phyloP scores from a whole-genome alignment of 2,888 invertebrate genomes.

The Diaphora mendica region DNA sequence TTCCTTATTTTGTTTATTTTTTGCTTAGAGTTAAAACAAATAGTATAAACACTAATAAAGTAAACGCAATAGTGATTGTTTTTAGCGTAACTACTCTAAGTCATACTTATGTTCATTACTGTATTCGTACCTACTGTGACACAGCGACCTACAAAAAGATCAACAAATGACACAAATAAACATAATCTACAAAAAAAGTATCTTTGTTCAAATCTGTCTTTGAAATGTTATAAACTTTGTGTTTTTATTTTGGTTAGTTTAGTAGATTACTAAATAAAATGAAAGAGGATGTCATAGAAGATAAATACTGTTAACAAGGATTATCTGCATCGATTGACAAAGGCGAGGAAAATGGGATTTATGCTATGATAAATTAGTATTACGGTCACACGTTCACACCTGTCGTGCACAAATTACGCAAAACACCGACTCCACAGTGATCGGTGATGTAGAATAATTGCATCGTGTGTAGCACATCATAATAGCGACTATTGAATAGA shows the following conservation, averaged over 20 bases:
- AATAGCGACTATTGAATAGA: constrained; percentile 22
- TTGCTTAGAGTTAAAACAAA: background rate
- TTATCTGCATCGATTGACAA: background rate
- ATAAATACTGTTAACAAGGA: background rate
- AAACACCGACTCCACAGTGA: constrained; percentile 31
- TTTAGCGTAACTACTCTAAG: too few relatives aligned
- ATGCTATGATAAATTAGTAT: constrained; percentile 3
- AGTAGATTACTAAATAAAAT: too few relatives aligned
- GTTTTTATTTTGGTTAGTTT: too few relatives aligned
- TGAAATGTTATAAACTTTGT: too few relatives aligned
- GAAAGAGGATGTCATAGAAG: too few relatives aligned
- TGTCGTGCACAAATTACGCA: constrained; percentile 34
- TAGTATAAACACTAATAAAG: background rate
- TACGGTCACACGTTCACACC: constrained; percentile 17
- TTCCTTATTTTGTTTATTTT: background rate
- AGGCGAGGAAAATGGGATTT: background rate
- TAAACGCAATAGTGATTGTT: background rate
- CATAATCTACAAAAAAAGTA: too few relatives aligned
- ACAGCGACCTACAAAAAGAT: too few relatives aligned
- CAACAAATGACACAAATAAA: too few relatives aligned
- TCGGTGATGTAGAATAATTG: constrained; percentile 46
- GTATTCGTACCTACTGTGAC: too few relatives aligned
- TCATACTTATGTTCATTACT: too few relatives aligned
- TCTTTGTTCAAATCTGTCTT: too few relatives aligned
- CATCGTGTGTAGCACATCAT: constrained; percentile 25